Base-by-base conservation (phyloP, 2,888 invertebrate species). In the Apamea sordens region DNA sequence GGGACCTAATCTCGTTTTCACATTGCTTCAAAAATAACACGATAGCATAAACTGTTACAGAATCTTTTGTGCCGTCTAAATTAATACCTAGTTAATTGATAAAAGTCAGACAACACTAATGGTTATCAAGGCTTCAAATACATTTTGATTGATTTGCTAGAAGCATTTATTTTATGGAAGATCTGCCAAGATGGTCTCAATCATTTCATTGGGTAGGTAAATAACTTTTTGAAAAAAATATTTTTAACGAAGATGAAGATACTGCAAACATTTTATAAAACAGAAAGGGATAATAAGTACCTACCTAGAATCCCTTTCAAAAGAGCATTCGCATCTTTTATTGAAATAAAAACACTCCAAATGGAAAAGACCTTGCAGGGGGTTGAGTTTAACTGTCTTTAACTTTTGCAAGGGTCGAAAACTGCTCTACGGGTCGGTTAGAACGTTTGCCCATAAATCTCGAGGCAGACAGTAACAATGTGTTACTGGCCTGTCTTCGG, bases 391-490 rank as follows among this genome's bases (percentile, higher is more conserved):
- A 90, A 89, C 89, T 90, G 88, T 91, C 90, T 92, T 91, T 92
- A 90, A 92, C 89, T 90, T 90, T 90, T 84, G 87, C 82, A 82
- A 89, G 90, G 90, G 90, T 89, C 88, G 88, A 91, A 91, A 90
- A 90, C 84, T 89, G 82, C 82, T 85, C 86, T 76, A 53, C 78
- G 82, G 86, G 80, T 89, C 86, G 89, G 88, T 90, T 87, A 88
- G 88, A 91, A 90, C 89, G 87, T 86, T 79, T 67, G 73, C 82
- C 86, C 88, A 92, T 93, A 93, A 93, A 93, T 93, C 92, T 92
- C 63, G 67, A 82, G 77, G 80, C 82, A 88, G 91, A 91, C 92
- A 90, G 91, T 92, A 91, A 92, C 92, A 91, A 90, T 91, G 91
- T 93, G 92, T 91, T 89, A 89, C 90, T 85, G 85, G 89, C 90